A percentile compares a stretch with the other conserved stretches of the same genome.
Conservation (phyloP, 2,797 vertebrate species). For the Mormyrops boulengeri region DNA sequence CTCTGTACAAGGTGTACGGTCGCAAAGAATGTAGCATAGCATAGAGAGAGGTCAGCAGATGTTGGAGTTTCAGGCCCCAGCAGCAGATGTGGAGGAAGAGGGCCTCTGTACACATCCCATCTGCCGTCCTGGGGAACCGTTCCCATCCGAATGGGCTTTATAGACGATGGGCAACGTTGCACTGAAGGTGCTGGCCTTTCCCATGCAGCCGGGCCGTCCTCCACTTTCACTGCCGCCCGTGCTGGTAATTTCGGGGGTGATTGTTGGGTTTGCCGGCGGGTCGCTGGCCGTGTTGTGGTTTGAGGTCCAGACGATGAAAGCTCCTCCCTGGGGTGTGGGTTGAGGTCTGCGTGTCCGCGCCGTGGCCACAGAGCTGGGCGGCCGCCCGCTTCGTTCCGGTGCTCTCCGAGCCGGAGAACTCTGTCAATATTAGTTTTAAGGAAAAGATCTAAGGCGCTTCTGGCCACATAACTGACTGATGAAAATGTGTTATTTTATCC, state of each 20-base stretch:
- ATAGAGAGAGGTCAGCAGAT: neutral
- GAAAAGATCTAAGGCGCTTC: conserved; percentile 36
- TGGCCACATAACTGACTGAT: conserved; percentile 31
- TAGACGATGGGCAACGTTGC: too few species aligned
- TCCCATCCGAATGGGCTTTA: neutral
- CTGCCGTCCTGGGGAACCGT: neutral
- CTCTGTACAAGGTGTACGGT: neutral
- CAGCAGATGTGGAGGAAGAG: neutral
- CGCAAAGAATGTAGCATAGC: neutral
- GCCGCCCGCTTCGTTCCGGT: conserved; percentile 43
- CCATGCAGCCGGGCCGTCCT: neutral
- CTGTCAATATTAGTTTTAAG: conserved; percentile 49
- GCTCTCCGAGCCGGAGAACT: conserved; percentile 31
- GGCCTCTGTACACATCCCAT: neutral
- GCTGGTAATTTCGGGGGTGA: neutral
- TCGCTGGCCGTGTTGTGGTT: conserved; percentile 45
- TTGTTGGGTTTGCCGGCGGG: conserved; percentile 45
- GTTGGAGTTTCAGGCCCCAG: neutral
- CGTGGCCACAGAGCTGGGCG: conserved; percentile 45
- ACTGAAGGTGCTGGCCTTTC: neutral
- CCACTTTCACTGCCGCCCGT: neutral
- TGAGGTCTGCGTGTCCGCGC: conserved; percentile 33
- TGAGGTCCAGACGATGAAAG: conserved; percentile 50
- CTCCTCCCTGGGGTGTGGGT: conserved; percentile 43
- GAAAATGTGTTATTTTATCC: conserved; percentile 41